Evolutionary conservation across 2,797 vertebrate genomes (phyloP).

Genomic region (Vespertilio murinus): DNA sequence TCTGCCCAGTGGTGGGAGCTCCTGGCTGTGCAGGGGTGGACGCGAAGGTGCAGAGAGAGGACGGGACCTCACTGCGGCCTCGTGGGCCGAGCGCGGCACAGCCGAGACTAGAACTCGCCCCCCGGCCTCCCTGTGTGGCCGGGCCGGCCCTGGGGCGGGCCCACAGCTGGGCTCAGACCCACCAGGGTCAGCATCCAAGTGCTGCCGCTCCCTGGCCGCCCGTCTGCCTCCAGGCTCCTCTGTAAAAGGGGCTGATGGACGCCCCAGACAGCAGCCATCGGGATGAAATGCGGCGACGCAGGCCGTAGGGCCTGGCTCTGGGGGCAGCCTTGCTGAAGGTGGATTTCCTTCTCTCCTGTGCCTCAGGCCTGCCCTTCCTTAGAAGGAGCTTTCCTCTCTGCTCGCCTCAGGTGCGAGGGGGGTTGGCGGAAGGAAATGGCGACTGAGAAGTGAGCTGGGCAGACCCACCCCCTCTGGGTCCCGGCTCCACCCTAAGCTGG

Average conservation of each 20-base stretch:
- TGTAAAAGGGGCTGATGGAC: background rate
- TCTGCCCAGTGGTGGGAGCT: background rate
- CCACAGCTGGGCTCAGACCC: background rate
- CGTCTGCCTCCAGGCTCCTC: background rate
- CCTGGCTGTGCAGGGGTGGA: background rate
- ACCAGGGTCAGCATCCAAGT: background rate
- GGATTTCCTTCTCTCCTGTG: background rate
- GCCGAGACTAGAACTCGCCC: background rate
- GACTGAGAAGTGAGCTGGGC: accelerated
- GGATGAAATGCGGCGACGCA: background rate
- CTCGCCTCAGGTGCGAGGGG: background rate
- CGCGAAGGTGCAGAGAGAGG: background rate
- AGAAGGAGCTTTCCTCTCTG: background rate
- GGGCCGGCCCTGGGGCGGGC: background rate
- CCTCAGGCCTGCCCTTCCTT: background rate
- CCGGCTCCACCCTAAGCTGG: background rate
- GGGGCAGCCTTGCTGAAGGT: background rate
- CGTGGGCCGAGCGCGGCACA: accelerated
- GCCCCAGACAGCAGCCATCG: background rate
- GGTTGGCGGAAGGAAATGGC: background rate
- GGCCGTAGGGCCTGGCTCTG: background rate
- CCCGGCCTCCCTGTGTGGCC: background rate
- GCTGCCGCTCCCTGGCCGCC: background rate
- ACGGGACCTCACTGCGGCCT: background rate
- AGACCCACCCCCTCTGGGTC: background rate